Conservation (phyloP, 2,113 vertebrate species). For the Thalassarche chlororhynchos region DNA sequence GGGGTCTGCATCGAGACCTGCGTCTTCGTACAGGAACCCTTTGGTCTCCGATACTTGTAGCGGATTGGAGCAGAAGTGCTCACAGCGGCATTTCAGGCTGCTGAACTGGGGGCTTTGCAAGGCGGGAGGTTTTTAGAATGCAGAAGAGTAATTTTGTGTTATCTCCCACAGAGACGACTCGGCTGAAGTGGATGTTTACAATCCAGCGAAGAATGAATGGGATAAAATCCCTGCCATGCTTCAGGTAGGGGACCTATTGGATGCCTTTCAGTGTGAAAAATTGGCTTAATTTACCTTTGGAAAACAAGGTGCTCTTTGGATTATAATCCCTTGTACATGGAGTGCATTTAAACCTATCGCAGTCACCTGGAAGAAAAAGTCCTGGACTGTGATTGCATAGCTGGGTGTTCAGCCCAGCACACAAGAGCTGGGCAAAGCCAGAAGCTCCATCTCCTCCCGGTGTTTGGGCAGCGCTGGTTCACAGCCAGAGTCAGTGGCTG, state of each 20-base stretch:
- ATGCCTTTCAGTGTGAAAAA: neutral
- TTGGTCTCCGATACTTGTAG: fast-evolving
- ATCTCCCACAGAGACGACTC: conserved; percentile 87
- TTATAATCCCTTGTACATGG: neutral
- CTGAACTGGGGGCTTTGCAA: neutral
- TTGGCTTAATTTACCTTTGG: neutral
- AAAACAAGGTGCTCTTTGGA: neutral
- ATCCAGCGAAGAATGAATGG: conserved; percentile 91
- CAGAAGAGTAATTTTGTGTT: neutral
- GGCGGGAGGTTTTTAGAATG: neutral
- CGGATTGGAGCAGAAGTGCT: neutral
- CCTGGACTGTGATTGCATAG: fast-evolving
- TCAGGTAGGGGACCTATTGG: conserved; percentile 75
- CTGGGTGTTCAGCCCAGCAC: neutral
- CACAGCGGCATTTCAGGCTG: fast-evolving
- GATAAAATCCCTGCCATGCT: conserved; percentile 94
- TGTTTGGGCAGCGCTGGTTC: neutral
- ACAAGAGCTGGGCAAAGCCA: neutral
- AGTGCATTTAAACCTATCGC: fast-evolving
- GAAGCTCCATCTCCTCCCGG: neutral
- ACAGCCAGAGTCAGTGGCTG: neutral
- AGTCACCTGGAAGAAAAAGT: neutral
- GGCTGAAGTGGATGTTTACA: conserved; percentile 92
- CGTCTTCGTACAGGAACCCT: fast-evolving
- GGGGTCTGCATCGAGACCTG: neutral